Conservation (phyloP, 1,140 invertebrate genomes). For the Pogonognathellus flavescens region DNA sequence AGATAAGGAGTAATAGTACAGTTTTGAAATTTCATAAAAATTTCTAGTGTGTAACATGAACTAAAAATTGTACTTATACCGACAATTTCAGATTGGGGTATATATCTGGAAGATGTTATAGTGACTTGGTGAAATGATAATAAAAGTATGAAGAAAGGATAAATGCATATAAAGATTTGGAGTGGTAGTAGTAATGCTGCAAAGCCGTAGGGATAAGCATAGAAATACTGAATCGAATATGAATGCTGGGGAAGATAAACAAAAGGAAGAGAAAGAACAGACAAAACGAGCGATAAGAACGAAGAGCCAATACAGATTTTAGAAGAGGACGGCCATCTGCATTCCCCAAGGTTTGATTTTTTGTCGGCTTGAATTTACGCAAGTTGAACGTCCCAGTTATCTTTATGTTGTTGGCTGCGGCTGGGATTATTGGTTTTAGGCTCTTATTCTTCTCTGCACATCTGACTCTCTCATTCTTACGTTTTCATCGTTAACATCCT, state of each 20-base stretch:
- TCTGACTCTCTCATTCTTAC: too few species aligned
- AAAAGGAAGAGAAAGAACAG: neutral
- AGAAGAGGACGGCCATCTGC: conserved; percentile 1
- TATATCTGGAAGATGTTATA: too few species aligned
- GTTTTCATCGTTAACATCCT: too few species aligned
- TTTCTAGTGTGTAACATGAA: too few species aligned
- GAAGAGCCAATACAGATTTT: neutral
- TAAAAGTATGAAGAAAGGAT: too few species aligned
- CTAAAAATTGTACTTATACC: too few species aligned
- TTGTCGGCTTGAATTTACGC: conserved; percentile 3
- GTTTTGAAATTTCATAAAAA: too few species aligned
- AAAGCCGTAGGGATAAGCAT: conserved; percentile 2
- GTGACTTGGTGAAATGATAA: too few species aligned
- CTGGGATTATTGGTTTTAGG: neutral
- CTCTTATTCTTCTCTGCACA: neutral
- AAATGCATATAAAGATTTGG: too few species aligned
- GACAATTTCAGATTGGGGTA: too few species aligned
- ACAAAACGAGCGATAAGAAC: neutral
- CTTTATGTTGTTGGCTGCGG: neutral
- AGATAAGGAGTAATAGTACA: too few species aligned
- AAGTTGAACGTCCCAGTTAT: neutral
- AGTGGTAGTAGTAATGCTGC: neutral
- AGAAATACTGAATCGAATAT: neutral
- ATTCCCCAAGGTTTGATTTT: conserved; percentile 10
- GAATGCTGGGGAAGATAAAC: neutral